phyloP scores from a whole-genome alignment of 2,888 invertebrate genomes.

The Neelides folsomi region DNA sequence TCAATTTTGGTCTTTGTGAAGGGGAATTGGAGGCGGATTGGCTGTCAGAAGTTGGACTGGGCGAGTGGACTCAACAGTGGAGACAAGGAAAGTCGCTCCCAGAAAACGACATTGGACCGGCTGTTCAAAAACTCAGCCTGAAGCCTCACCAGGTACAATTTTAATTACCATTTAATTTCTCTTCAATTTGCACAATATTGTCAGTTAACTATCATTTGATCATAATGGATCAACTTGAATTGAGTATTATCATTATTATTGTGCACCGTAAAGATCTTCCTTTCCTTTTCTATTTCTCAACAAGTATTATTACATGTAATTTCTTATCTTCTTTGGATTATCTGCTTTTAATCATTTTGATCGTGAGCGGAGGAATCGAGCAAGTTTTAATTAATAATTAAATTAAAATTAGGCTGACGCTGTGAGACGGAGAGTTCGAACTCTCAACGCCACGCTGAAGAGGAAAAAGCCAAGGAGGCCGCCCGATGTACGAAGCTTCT shows the following conservation, averaged over 20 bases:
- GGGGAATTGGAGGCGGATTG: slow-evolving; percentile 33
- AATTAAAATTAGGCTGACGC: slow-evolving; percentile 50
- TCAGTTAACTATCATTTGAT: too few relatives aligned
- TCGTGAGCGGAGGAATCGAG: too few relatives aligned
- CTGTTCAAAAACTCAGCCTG: slow-evolving; percentile 32
- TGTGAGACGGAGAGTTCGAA: slow-evolving; percentile 56
- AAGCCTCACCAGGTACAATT: slow-evolving; percentile 31
- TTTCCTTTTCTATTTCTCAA: neutral
- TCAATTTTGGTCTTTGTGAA: slow-evolving; percentile 4
- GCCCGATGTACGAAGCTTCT: slow-evolving; percentile 32
- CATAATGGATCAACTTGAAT: too few relatives aligned
- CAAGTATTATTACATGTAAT: neutral
- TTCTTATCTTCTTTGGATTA: neutral
- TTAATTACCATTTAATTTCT: neutral
- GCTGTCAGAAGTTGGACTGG: slow-evolving; percentile 31
- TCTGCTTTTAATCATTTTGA: too few relatives aligned
- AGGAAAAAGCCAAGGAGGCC: slow-evolving; percentile 41
- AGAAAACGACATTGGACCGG: slow-evolving; percentile 33
- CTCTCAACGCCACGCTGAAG: slow-evolving; percentile 62
- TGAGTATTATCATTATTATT: too few relatives aligned
- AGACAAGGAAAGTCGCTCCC: slow-evolving; percentile 32
- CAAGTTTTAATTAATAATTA: too few relatives aligned
- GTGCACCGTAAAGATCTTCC: too few relatives aligned
- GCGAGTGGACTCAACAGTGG: slow-evolving; percentile 32
- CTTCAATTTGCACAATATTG: neutral